Evolutionary conservation across 2,888 invertebrate genomes (phyloP), one percentile per base, ranked within the genome.

Genomic region (Micoletzkya japonica): DNA sequence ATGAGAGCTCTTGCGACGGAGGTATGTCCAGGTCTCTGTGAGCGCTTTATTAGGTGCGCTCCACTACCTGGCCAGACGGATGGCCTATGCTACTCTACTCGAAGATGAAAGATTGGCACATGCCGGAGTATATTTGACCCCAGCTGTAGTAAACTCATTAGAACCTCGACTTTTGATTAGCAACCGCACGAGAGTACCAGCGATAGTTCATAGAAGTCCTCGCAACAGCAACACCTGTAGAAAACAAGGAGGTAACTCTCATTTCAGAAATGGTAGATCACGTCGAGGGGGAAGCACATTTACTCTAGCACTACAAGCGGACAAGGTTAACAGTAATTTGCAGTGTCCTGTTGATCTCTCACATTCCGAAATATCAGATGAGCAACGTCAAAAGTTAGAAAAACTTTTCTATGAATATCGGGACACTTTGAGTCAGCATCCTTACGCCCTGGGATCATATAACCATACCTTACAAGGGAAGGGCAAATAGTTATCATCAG

Each of bases 311-410:
- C n/a, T n/a, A n/a, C n/a, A n/a, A n/a, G n/a, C n/a, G n/a, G n/a
- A n/a, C n/a, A n/a, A n/a, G n/a, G n/a, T n/a, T n/a, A 28, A 28
- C 4, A 32, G n/a, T 7, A 28, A 26, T 28, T 57, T n/a, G 6
- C n/a, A 34, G 2, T 57, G 57, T 36, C 57, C 34, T 28, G 34
- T 57, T n/a, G 57, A 57, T 57, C 34, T 57, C 14, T 34, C 57
- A 24, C 2, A 57, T n/a, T 32, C 36, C 7, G 20, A 57, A 34
- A 14, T 57, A 6, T 34, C 57, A 32, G 30, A 24, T 4, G 2
- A 32, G 2, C 26, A 57, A 36, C 32, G 36, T 34, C 1, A 2
- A 57, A 14, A 57, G 10, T 28, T 57, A 57, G 57, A 57, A 34
- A 2, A 57, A 17, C 24, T 57, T n/a, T n/a, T 57, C 34, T 57